Conservation (phyloP, 2,888 invertebrate species). For the Coelopa pilipes region DNA sequence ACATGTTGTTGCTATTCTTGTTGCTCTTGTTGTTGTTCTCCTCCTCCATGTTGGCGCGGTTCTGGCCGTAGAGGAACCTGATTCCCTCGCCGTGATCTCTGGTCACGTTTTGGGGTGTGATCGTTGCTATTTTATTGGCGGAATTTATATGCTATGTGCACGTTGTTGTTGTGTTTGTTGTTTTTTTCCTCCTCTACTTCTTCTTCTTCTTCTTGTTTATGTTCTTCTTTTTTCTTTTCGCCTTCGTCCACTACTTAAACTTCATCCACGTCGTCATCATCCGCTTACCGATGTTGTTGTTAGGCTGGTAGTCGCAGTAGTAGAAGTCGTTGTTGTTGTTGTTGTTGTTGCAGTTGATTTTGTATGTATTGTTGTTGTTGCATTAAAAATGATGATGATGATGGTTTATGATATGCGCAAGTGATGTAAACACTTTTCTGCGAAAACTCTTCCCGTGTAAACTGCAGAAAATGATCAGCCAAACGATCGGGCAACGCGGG, state of each 20-base stretch:
- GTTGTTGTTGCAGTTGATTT: slow-evolving; percentile 27
- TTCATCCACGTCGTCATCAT: not conserved
- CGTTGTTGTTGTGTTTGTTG: slow-evolving; percentile 16
- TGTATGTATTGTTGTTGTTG: not conserved
- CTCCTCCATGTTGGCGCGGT: slow-evolving; percentile 21
- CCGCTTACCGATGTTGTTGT: too few relatives aligned
- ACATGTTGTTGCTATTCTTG: slow-evolving; percentile 19
- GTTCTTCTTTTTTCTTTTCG: not conserved
- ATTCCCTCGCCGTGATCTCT: slow-evolving; percentile 55
- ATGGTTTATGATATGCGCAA: slow-evolving; percentile 34
- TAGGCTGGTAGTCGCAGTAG: not conserved
- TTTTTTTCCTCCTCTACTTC: slow-evolving; percentile 13
- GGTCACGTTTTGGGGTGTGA: slow-evolving; percentile 64
- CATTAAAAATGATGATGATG: slow-evolving; percentile 8
- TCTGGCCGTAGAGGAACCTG: slow-evolving; percentile 43
- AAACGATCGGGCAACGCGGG: too few relatives aligned
- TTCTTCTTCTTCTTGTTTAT: slow-evolving; percentile 23
- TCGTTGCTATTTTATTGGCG: slow-evolving; percentile 62
- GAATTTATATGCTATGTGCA: slow-evolving; percentile 52
- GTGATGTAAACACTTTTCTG: slow-evolving; percentile 24
- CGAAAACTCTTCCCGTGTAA: slow-evolving; percentile 19
- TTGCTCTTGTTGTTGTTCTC: slow-evolving; percentile 21
- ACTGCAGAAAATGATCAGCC: not conserved
- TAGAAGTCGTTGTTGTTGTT: slow-evolving; percentile 18
- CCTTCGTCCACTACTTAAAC: not conserved